Evolutionary conservation across 2,113 vertebrate species (phyloP), one percentile per base, ranked within the genome.

Genomic region (Tenebrosternarchus preto): DNA sequence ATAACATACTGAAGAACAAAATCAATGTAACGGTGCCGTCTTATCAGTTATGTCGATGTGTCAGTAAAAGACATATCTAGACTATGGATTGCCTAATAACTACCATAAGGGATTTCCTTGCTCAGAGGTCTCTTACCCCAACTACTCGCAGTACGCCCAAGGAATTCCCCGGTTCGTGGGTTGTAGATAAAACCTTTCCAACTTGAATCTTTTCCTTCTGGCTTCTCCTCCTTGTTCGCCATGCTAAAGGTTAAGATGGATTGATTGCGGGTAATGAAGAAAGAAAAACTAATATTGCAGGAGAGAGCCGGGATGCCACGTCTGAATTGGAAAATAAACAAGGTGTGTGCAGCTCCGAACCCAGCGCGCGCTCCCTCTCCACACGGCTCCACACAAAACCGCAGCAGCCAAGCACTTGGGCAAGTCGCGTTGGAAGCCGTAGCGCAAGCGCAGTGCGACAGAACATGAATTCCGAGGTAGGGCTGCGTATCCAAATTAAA

Each of bases 61-160:
- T 15, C 43, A 50, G 11, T 50, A 50, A 50, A 50, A 50, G 8
- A 50, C 15, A 50, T 50, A 12, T 50, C 15, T 50, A 50, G 43
- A 12, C 43, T 50, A 50, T 50, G 43, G 29, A 68, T 20, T 3
- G 64, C 5, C 20, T 20, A 8, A 60, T 19, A 5, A 19, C 12
- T 5, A 33, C 25, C 43, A 12, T 61, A 3, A 24, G 43, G 8
- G n/a, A 50, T 17, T 43, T 36, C 43, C 6, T 15, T 17, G 36
- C 20, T 27, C 59, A 17, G 8, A 43, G 64, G 4, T 39, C 29
- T 77, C 92, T 92, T 85, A 95, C 95, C 93, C 95, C 95, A 95
- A 87, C 95, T 95, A 84, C 93, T 93, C 81, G 94, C 94, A 24
- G 95, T 96, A 85, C 95, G 94, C 86, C 96, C 96, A 91, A 98